Base-by-base conservation (phyloP, 2,888 invertebrate genomes). In the Parnassius glacialis region DNA sequence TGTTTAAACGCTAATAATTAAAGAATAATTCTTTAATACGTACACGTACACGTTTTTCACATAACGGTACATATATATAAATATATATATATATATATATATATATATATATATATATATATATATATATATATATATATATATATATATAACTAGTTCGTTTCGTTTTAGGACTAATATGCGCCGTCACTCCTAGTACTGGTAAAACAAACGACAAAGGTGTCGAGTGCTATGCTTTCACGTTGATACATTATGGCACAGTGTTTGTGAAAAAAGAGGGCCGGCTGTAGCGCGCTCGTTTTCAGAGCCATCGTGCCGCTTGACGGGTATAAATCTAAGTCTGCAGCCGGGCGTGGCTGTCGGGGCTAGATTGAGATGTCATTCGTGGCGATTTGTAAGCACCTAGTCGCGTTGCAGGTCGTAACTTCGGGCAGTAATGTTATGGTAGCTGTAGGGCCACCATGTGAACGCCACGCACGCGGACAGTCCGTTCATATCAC, bases 281-380 rank as follows among this genome's bases (percentile, higher is more conserved):
- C 63, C 53, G 59, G 56, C 62, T 57, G 64, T 64, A 66, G 68
- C 56, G 65, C 65, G 65, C 68, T 65, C 69, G 70, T 69, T 68
- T 65, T 67, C 65, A 67, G 70, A 61, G 64, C 68, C 63, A 63
- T 59, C 47, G 63, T 42, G 25, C 56, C 54, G 68, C 68, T 70
- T 69, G 73, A 72, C 70, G 70, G 54, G 71, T 67, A 74, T 74
- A 74, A 73, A 74, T 73, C 70, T 67, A 63, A 65, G 62, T 60
- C 62, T 55, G 58, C 65, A 62, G 64, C 66, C 66, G 13, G 51
- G 56, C 55, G 52, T 48, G 48, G 65, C 66, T 71, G 68, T 70
- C 70, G 70, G 52, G 65, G 67, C 69, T 67, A 73, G 74, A 83
- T 83, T 79, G 79, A 81, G 75, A 76, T 79, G 81, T 80, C 80